These are phyloP conservation scores for Aphidius ervi DNA, from an alignment of 1,140 invertebrate species.

Conservation along the genomic window DNA sequence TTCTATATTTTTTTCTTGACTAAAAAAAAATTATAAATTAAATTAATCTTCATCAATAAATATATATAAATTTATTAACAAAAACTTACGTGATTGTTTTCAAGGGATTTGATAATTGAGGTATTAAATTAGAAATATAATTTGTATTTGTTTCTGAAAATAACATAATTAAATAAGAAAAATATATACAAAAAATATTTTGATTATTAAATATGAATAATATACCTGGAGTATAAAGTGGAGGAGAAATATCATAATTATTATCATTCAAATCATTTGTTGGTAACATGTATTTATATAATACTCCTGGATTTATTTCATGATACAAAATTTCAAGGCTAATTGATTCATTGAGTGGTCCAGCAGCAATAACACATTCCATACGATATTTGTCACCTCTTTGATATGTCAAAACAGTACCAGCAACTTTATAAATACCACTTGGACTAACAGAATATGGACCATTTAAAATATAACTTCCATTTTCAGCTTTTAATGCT, in stretches of 20 bases:
- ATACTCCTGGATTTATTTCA: conserved; percentile 76
- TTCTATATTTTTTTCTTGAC: conserved; percentile 1
- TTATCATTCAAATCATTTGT: conserved; percentile 29
- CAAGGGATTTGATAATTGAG: no score
- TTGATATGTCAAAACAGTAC: conserved; percentile 74
- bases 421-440: conserved; percentile 73
- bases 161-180: no score
- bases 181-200: no score
- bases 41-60: neutral
- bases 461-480: conserved; percentile 52
- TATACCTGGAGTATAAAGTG: conserved; percentile 36
- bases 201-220: conserved; percentile 8
- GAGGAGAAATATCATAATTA: conserved; percentile 35
- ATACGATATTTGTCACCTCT: conserved; percentile 58
- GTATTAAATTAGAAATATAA: no score
- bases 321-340: conserved; percentile 79
- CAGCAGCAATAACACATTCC: conserved; percentile 66
- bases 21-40: conserved; percentile 6
- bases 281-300: conserved; percentile 77
- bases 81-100: no score
- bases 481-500: conserved; percentile 70
- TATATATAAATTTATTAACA: no score
- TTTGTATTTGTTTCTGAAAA: no score
- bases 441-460: conserved; percentile 76
- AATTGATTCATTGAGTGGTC: conserved; percentile 74